Base-by-base conservation (phyloP, 2,888 invertebrate genomes). In the Scrobipalpa costella region DNA sequence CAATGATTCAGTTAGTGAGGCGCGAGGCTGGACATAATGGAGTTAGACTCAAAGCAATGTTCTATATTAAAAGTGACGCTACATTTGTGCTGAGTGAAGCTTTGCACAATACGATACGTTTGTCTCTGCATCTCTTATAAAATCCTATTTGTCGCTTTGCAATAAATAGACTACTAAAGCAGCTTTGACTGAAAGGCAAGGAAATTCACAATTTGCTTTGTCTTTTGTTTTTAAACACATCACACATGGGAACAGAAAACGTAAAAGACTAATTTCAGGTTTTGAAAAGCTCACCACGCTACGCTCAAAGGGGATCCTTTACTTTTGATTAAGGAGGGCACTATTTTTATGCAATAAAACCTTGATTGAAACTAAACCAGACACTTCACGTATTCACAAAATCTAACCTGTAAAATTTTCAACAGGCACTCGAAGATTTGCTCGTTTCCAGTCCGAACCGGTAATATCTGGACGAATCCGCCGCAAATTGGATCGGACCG, bases 401-500 rank as follows among this genome's bases (percentile, higher is more conserved):
- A n/a, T 62, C 62, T 33, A 67, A 66, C 65, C 49, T 63, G 62
- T 63, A 69, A 69, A 71, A 62, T 69, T 73, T 73, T 73, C 58
- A 66, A 64, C 68, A 69, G 63, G 63, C 63, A 62, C 55, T 66
- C 57, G 63, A 34, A 55, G 63, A 63, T 55, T 60, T 52, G 57
- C 58, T 66, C 69, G 68, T 57, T 65, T 55, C 63, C 58, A 62
- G 61, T 50, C 44, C 15, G 44, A 60, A 63, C 64, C 63, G 64
- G 64, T 66, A 66, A 83, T 82, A 81, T 83, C 81, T 79, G 79
- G 75, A 72, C 75, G 71, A 78, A 81, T 78, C 82, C 78, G 77
- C 78, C 75, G 69, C 80, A 83, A 86, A 86, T 85, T 85, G 85
- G 81, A 86, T 86, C 82, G 82, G 77, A 75, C 77, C 75, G 78